phyloP scores from a whole-genome alignment of 2,113 vertebrate genomes.

The Sphyrna mokarran region DNA sequence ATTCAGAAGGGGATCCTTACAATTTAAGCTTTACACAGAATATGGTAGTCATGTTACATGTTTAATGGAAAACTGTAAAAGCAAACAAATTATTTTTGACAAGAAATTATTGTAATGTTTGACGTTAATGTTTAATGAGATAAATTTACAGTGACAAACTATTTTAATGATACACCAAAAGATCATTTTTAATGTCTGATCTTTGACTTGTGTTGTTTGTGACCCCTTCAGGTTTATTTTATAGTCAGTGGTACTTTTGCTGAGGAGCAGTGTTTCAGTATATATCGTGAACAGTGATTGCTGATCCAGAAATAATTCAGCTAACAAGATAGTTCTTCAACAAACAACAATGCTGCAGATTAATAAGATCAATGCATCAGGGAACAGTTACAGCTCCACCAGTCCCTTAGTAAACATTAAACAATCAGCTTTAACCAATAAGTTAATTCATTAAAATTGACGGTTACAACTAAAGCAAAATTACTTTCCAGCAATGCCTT shows the following conservation, averaged over 20 bases:
- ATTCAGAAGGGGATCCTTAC: not conserved
- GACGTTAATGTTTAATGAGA: not conserved
- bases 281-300: no score
- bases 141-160: not conserved
- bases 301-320: no score
- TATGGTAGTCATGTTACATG: not conserved
- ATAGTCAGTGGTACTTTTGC: not conserved
- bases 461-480: not conserved
- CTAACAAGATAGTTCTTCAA: no score
- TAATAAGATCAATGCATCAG: no score
- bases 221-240: not conserved
- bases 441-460: no score
- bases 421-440: no score
- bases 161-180: not conserved
- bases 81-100: not conserved
- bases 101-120: not conserved
- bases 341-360: no score
- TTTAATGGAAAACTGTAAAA: not conserved
- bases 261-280: not conserved
- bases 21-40: not conserved
- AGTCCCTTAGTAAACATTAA: no score
- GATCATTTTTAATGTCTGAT: not conserved
- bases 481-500: not conserved
- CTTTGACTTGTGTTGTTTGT: not conserved
- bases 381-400: no score